phyloP scores from a whole-genome alignment of 2,113 vertebrate species.

The Spilogale gracilis region DNA sequence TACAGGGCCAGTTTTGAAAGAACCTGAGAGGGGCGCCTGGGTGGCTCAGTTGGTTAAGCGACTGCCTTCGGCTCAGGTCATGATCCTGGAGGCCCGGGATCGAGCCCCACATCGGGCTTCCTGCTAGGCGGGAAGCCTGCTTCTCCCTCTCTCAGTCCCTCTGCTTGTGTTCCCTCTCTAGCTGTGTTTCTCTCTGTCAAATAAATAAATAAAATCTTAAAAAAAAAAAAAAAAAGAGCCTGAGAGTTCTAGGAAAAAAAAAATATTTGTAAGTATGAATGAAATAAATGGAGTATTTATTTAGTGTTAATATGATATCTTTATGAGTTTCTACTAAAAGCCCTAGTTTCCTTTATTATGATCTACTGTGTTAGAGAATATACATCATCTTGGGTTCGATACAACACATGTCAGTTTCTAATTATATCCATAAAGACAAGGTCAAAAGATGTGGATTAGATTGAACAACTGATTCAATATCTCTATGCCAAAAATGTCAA shows the following conservation, averaged over 20 bases:
- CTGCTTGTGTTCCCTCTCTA: too few relatives aligned
- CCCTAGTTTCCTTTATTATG: background rate
- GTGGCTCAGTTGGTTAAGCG: too few relatives aligned
- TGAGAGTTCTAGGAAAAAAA: background rate
- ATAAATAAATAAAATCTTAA: too few relatives aligned
- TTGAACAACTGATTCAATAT: background rate
- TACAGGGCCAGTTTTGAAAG: background rate
- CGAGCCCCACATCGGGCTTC: too few relatives aligned
- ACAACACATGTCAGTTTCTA: background rate
- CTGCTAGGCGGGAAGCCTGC: too few relatives aligned
- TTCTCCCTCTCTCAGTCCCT: too few relatives aligned
- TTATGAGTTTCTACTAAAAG: constrained; percentile 25
- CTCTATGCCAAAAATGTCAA: background rate
- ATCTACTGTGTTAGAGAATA: background rate
- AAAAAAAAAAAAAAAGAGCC: too few relatives aligned
- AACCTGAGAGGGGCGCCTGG: background rate
- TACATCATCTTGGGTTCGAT: background rate
- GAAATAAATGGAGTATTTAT: background rate
- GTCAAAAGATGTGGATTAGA: background rate
- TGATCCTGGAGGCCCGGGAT: too few relatives aligned
- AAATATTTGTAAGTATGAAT: background rate
- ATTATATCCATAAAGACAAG: background rate
- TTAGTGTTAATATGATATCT: background rate
- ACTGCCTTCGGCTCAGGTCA: too few relatives aligned
- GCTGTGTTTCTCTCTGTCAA: too few relatives aligned